Percentiles rank a stretch among this genome's conserved stretches.
These are phyloP conservation scores for Drosophila truncata DNA, from an alignment of 1,140 invertebrate species.

Conservation along the genomic window DNA sequence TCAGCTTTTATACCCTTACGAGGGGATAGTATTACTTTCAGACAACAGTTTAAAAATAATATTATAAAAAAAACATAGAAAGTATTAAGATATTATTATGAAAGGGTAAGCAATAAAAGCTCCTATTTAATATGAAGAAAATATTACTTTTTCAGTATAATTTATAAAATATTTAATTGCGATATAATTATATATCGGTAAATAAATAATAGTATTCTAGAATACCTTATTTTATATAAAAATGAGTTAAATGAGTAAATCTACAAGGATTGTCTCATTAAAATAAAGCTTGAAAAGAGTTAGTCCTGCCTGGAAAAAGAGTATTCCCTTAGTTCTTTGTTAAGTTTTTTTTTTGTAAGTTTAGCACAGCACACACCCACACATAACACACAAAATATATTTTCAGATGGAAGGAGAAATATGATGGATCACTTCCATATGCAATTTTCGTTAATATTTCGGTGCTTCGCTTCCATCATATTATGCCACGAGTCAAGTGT, in stretches of 20 bases:
- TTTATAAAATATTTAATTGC: too few relatives aligned
- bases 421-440: conserved; percentile 84
- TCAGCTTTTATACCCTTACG: conserved; percentile 16
- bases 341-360: conserved; percentile 40
- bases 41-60: not conserved
- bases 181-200: not conserved
- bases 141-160: not conserved
- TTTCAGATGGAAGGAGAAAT: conserved; percentile 44
- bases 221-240: too few relatives aligned
- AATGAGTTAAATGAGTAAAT: not conserved
- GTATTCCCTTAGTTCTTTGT: conserved; percentile 24
- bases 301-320: not conserved
- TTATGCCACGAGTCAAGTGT: conserved; percentile 56
- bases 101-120: not conserved
- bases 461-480: conserved; percentile 45
- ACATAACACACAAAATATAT: conserved; percentile 26
- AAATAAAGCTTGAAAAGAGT: not conserved
- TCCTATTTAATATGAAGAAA: not conserved
- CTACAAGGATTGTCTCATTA: not conserved
- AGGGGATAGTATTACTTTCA: conserved; percentile 1
- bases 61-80: not conserved
- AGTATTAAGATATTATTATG: too few relatives aligned
- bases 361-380: conserved; percentile 50
- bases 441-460: conserved; percentile 81
- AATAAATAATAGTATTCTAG: too few relatives aligned